phyloP scores from a whole-genome alignment of 2,888 invertebrate species.

The Tinea trinotella region DNA sequence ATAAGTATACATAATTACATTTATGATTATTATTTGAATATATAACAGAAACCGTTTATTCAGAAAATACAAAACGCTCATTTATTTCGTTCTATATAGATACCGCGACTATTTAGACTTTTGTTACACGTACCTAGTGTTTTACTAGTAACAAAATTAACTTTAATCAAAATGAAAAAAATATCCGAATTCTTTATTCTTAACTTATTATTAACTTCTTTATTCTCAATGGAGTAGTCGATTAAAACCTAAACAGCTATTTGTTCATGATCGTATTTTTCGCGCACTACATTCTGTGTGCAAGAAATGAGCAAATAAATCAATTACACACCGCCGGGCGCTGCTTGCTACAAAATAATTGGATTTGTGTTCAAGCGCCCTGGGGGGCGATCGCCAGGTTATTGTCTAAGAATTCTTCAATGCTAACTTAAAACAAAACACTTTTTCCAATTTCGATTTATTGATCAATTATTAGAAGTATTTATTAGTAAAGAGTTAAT shows the following conservation, averaged over 20 bases:
- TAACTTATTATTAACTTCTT: background rate
- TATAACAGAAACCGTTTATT: no score
- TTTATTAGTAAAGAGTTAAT: no score
- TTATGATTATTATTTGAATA: no score
- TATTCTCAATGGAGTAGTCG: background rate
- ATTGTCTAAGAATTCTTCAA: slow-evolving; percentile 46
- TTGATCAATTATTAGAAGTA: no score
- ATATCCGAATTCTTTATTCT: no score
- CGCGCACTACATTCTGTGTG: background rate
- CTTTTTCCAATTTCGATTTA: background rate
- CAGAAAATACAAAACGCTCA: no score
- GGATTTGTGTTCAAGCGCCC: slow-evolving; percentile 52
- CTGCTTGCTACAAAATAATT: slow-evolving; percentile 56
- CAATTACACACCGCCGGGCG: slow-evolving; percentile 54
- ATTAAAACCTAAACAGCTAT: background rate
- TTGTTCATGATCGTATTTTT: background rate
- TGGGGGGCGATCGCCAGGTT: slow-evolving; percentile 46
- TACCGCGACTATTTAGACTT: no score
- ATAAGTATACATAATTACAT: no score
- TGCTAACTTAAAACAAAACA: slow-evolving; percentile 1
- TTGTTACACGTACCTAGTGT: no score
- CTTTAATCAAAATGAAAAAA: no score
- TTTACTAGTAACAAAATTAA: no score
- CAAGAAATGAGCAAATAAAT: slow-evolving; percentile 55
- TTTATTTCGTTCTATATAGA: no score